A percentile compares a stretch with the other conserved stretches of the same genome.
Evolutionary conservation across 2,888 invertebrate genomes (phyloP).

Genomic region (Stegophylla sp.): DNA sequence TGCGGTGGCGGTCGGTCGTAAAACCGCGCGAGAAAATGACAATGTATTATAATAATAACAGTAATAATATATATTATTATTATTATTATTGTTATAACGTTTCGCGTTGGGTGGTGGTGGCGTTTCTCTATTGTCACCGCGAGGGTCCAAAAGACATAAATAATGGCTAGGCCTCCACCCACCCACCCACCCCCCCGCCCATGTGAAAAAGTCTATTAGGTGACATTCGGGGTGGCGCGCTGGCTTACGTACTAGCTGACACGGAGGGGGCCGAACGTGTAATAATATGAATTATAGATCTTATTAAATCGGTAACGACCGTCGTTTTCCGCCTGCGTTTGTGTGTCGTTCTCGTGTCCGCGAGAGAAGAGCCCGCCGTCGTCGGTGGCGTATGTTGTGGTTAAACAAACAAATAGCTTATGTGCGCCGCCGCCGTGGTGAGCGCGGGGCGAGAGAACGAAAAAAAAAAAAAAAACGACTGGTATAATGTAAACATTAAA

Average conservation of each 20-base stretch:
- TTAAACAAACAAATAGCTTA: constrained; percentile 58
- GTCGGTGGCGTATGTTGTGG: constrained; percentile 48
- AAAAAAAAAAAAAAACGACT: constrained; percentile 21
- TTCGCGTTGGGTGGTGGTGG: neutral
- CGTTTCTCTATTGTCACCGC: constrained; percentile 56
- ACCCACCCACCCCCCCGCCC: neutral
- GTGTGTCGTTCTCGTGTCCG: neutral
- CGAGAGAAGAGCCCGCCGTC: neutral
- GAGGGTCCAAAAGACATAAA: constrained; percentile 55
- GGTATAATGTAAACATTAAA: constrained; percentile 57
- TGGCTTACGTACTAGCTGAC: neutral
- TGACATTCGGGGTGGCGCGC: neutral
- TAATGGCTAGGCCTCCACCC: constrained; percentile 26
- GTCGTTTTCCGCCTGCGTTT: constrained; percentile 2
- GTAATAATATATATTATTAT: constrained; percentile 22
- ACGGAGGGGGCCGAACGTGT: constrained; percentile 8
- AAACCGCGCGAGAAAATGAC: constrained; percentile 52
- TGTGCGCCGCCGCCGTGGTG: neutral
- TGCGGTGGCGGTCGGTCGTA: constrained; percentile 33
- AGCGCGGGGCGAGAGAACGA: neutral
- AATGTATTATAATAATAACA: constrained; percentile 12
- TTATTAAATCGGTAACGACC: constrained; percentile 59
- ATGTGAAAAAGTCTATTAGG: constrained; percentile 58
- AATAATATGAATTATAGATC: constrained; percentile 57
- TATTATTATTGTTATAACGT: constrained; percentile 50